Evolutionary conservation across 2,113 vertebrate species (phyloP).

Genomic region (Naja naja): DNA sequence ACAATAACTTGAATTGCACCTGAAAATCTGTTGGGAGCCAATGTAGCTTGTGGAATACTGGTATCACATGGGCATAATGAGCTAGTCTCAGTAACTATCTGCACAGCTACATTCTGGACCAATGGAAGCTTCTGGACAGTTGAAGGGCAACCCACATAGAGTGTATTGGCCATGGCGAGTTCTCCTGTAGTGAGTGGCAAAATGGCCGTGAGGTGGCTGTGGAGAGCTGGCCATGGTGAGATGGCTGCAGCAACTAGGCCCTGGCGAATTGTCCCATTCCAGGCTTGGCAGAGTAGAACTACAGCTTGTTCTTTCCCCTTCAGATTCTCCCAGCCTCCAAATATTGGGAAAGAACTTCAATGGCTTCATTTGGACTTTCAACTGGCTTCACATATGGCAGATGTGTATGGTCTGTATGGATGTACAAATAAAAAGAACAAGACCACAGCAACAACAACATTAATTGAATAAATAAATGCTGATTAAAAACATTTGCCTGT

Average conservation of each 20-base stretch:
- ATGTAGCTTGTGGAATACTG: neutral
- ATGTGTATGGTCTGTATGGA: neutral
- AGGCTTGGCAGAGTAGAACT: neutral
- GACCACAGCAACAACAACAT: neutral
- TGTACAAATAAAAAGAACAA: neutral
- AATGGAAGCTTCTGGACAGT: neutral
- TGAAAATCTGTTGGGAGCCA: neutral
- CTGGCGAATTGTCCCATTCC: neutral
- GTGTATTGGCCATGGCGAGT: neutral
- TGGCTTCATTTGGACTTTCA: neutral
- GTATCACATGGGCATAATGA: neutral
- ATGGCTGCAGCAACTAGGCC: neutral
- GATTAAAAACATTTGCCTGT: neutral
- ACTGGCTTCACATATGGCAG: neutral
- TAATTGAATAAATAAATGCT: neutral
- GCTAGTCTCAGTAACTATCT: neutral
- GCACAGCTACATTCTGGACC: neutral
- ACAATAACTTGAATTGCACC: neutral
- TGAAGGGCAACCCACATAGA: neutral
- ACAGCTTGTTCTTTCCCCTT: neutral
- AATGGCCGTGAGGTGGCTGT: neutral
- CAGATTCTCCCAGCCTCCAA: neutral
- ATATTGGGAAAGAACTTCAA: neutral
- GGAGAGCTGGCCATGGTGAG: neutral
- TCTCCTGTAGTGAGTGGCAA: neutral